Evolutionary conservation across 2,113 vertebrate genomes (phyloP), one percentile per base, ranked within the genome.

Genomic region (Vulpes vulpes): DNA sequence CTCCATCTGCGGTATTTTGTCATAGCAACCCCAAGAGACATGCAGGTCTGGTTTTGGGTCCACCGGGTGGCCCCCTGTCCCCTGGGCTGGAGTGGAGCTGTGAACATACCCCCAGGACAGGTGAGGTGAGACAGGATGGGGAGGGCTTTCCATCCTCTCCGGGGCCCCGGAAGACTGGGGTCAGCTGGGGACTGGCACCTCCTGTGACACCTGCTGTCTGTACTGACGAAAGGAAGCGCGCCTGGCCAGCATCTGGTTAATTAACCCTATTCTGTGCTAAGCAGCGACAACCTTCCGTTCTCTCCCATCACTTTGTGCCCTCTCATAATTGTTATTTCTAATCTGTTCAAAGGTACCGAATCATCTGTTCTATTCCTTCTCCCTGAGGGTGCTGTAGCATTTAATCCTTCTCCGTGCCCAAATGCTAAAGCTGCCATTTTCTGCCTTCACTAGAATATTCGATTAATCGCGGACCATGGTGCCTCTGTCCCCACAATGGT

Each of bases 171-270:
- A 35, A 32, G 62, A 5, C 8, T 0, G 5, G 4, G 20, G 73
- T 15, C 0, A 0, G 43, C 3, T 0, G 1, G 16, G 16, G 22
- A 4, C 35, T 3, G 8, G 60, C 6, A 4, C 12, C 3, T 30
- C 25, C 79, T 3, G 0, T 2, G 15, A 0, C 1, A 9, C 12
- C 57, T 57, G 43, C 23, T 49, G 65, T 60, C 27, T 49, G 64
- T n/a, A 3, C 8, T 12, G 60, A 78, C 23, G 22, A 19, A 9
- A 30, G 1, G 83, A 81, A 67, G 22, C 1, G 0, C 67, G 6
- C 5, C 0, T 6, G 1, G 2, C 64, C 76, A 49, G 62, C n/a
- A 2, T 59, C 73, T 17, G 82, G 86, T 69, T 81, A 51, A 35
- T 73, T 23, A 32, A 14, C 82, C 82, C 67, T 73, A 74, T 23